phyloP scores from a whole-genome alignment of 2,113 vertebrate genomes.

The Shinisaurus crocodilurus region DNA sequence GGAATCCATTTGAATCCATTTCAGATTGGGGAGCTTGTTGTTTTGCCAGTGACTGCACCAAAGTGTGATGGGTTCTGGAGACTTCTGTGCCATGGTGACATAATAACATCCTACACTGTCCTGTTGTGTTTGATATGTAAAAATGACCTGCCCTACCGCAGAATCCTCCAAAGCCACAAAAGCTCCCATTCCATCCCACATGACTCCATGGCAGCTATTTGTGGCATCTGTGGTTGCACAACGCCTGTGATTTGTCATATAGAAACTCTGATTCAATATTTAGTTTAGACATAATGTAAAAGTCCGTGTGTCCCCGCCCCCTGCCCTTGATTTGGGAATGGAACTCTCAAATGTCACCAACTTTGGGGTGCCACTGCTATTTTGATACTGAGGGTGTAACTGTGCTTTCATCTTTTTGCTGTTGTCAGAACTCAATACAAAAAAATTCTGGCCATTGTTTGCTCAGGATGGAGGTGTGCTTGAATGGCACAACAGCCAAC shows the following conservation, averaged over 20 bases:
- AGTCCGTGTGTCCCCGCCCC: conserved; percentile 39
- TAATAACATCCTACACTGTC: background rate
- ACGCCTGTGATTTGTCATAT: background rate
- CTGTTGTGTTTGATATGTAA: background rate
- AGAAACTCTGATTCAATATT: conserved; percentile 34
- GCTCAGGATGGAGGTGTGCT: too few species aligned
- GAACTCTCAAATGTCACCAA: conserved; percentile 31
- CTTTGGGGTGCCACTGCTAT: conserved; percentile 40
- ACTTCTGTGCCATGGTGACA: background rate
- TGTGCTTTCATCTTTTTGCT: background rate
- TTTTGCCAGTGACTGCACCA: background rate
- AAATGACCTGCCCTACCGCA: background rate
- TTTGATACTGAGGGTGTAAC: conserved; percentile 24
- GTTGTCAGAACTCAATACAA: conserved; percentile 33
- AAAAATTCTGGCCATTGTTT: background rate
- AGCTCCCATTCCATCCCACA: background rate
- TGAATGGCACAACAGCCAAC: background rate
- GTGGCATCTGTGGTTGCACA: background rate
- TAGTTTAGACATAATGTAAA: conserved; percentile 29
- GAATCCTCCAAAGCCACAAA: conserved; percentile 8
- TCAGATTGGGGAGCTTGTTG: background rate
- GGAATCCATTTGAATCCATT: background rate
- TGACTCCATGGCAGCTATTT: background rate
- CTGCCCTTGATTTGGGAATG: conserved; percentile 49
- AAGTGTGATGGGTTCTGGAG: background rate